A percentile compares a stretch with the other conserved stretches of the same genome.
These are phyloP conservation scores for Hofmannophila pseudospretella DNA, from an alignment of 2,888 invertebrate genomes.

Conservation along the genomic window DNA sequence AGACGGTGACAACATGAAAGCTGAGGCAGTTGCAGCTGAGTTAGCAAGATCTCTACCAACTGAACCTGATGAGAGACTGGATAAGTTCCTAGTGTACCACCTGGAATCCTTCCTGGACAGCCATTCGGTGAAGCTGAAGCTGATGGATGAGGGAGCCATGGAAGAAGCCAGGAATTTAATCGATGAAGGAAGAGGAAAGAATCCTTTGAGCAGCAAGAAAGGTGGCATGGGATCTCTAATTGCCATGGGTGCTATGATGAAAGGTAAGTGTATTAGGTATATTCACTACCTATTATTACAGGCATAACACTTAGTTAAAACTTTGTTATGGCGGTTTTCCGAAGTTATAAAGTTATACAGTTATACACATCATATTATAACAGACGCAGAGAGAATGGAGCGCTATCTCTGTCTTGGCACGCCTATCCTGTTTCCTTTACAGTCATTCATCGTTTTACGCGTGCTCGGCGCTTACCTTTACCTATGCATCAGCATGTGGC, in stretches of 20 bases:
- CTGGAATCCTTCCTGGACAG: slow-evolving; percentile 82
- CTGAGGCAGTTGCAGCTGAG: slow-evolving; percentile 72
- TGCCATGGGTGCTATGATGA: slow-evolving; percentile 80
- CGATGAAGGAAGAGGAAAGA: slow-evolving; percentile 57
- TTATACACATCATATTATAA: no score
- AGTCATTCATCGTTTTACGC: no score
- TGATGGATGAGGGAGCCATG: slow-evolving; percentile 79
- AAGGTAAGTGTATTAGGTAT: slow-evolving; percentile 50
- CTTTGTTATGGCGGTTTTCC: no score
- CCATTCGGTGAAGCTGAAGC: slow-evolving; percentile 82
- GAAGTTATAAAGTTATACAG: no score
- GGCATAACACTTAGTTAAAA: no score
- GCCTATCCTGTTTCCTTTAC: no score
- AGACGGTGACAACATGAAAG: slow-evolving; percentile 80
- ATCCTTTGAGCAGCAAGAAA: slow-evolving; percentile 50
- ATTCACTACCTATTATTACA: no score
- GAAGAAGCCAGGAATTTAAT: slow-evolving; percentile 70
- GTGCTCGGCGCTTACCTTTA: no score
- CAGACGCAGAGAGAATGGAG: no score
- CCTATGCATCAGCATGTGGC: no score
- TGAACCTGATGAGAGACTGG: slow-evolving; percentile 83
- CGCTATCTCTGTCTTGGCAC: no score
- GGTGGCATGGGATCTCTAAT: slow-evolving; percentile 69
- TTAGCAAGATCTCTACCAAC: slow-evolving; percentile 84
- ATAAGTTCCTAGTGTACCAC: slow-evolving; percentile 83